Conservation (phyloP, 1,140 invertebrate species). For the Arion vulgaris region DNA sequence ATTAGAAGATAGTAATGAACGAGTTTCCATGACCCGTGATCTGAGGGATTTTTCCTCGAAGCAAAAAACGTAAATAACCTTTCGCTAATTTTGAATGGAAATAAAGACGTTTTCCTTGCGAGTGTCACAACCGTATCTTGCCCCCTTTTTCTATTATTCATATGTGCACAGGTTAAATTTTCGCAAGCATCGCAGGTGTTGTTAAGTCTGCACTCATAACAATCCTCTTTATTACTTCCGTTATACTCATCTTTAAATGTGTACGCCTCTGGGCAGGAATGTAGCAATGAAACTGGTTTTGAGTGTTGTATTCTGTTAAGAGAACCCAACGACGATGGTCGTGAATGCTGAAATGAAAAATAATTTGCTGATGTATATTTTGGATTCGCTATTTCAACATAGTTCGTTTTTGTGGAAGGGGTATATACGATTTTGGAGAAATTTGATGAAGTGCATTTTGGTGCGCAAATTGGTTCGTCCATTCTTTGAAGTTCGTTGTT, state of each 20-base stretch:
- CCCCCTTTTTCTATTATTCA: not conserved
- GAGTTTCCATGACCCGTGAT: slow-evolving; percentile 50
- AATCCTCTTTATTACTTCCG: not conserved
- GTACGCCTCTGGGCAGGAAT: not conserved
- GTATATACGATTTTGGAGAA: not conserved
- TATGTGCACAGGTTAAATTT: not conserved
- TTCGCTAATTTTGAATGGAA: slow-evolving; percentile 40
- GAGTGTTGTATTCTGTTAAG: not conserved
- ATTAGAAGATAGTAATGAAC: slow-evolving; percentile 53
- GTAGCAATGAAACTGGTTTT: not conserved
- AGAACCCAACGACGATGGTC: not conserved
- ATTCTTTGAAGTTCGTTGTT: slow-evolving; percentile 34
- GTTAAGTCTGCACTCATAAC: not conserved
- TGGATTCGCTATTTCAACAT: not conserved
- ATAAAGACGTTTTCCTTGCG: slow-evolving; percentile 31
- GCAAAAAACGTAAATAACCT: slow-evolving; percentile 54
- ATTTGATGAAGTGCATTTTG: not conserved
- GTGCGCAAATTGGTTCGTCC: not conserved
- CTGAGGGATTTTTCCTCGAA: slow-evolving; percentile 46
- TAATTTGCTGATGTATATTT: not conserved
- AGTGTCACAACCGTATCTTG: not conserved
- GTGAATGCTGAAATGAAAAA: not conserved
- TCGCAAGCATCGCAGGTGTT: not conserved
- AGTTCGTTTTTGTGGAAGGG: not conserved
- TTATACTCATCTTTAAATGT: not conserved